These are phyloP conservation scores for Polymixis flavicincta DNA, from an alignment of 2,888 invertebrate species.

Conservation along the genomic window DNA sequence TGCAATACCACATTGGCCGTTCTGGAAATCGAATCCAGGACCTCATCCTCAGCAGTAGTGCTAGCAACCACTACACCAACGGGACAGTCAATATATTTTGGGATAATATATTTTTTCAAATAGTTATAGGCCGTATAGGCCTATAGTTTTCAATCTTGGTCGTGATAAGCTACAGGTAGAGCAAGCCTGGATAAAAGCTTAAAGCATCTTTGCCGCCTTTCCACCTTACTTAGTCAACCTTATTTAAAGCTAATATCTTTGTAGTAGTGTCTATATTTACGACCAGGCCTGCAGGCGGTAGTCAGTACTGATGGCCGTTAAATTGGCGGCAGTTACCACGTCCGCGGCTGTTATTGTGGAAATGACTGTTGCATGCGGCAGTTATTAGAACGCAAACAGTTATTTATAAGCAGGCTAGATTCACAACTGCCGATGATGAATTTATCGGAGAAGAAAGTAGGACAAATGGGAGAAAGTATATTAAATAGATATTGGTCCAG, in stretches of 20 bases:
- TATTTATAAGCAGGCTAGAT: conserved; percentile 9
- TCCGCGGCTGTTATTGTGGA: conserved; percentile 44
- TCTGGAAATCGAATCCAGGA: no score
- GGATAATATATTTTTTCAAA: background rate
- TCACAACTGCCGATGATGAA: conserved; percentile 1
- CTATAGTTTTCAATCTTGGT: background rate
- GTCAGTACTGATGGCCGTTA: conserved; percentile 39
- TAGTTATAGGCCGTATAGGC: no score
- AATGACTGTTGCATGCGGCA: conserved; percentile 32
- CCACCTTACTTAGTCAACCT: conserved; percentile 2
- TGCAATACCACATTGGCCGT: no score
- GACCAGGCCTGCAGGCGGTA: conserved; percentile 32
- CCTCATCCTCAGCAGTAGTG: no score
- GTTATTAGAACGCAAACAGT: conserved; percentile 21
- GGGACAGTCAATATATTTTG: no score
- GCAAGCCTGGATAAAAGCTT: background rate
- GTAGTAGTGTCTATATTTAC: conserved; percentile 24
- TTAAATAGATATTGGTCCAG: conserved; percentile 13
- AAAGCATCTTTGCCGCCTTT: background rate
- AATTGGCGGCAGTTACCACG: conserved; percentile 43
- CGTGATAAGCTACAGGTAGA: background rate
- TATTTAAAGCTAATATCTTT: conserved; percentile 21
- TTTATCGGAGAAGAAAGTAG: conserved; percentile 31
- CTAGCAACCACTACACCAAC: no score
- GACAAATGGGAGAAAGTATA: conserved; percentile 26